Evolutionary conservation across 2,113 vertebrate species (phyloP), one percentile per base, ranked within the genome.

Genomic region (Thymallus thymallus): DNA sequence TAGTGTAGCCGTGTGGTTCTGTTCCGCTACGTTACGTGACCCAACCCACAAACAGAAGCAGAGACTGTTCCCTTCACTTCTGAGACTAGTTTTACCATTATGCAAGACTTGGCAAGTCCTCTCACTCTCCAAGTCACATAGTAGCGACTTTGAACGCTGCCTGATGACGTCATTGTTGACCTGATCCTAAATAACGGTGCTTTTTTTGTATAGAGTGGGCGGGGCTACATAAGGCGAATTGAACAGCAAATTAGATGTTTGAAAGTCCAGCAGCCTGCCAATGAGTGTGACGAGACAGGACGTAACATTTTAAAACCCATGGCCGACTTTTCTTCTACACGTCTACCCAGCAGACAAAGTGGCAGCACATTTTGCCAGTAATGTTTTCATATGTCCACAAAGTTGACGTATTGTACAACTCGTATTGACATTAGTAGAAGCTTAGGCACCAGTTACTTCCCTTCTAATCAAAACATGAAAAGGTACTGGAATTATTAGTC

Each of bases 11-110:
- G 78, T 72, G 73, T 74, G 76, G 76, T 75, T 64, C n/a, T 69
- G 73, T 78, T 84, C 70, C 71, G 70, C 68, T 60, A 41, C 68
- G 3, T 35, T 0, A 81, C 74, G 78, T 81, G 84, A 74, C 71
- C 7, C n/a, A 80, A 79, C 67, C 63, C 81, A 76, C 85, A 86
- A 84, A 83, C 80, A 74, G 76, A 85, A 77, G 73, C 76, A 58
- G 68, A 62, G 23, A 30, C 68, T 75, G n/a, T 72, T 62, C 35
- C 22, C n/a, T 63, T 72, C 48, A 51, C 5, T 51, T 51, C 4
- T 16, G 48, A 51, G 48, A 18, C 48, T 68, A 23, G 12, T 24
- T 78, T 3, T 26, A 64, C 68, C 66, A 77, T 82, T 80, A 74
- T 66, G 30, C 18, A 60, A 60, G 5, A 60, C 56, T 60, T 60